A percentile compares a stretch with the other conserved stretches of the same genome.
Conservation (phyloP, 2,888 invertebrate species). For the Griposia aprilina region DNA sequence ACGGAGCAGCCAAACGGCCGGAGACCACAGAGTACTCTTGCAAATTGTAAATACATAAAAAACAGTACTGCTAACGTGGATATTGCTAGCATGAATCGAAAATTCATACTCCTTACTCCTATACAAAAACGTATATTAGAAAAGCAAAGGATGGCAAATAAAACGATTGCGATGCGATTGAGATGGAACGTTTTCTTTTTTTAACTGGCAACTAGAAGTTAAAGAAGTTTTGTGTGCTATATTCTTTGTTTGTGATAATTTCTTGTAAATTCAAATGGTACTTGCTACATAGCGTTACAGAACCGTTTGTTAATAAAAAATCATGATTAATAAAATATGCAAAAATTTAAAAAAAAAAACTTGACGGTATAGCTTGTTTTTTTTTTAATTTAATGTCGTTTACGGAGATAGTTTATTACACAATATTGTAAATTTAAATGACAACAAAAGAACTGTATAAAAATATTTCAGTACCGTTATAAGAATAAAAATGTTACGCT, state of each 20-base stretch:
- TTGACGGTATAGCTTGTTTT: not conserved
- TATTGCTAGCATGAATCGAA: not conserved
- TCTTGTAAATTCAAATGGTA: not conserved
- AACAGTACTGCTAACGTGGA: not conserved
- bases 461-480: not conserved
- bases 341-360: too few species aligned
- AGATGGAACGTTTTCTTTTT: constrained; percentile 6
- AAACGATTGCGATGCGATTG: not conserved
- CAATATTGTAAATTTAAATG: not conserved
- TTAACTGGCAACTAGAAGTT: constrained; percentile 11
- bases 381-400: not conserved
- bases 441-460: not conserved
- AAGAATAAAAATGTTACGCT: not conserved
- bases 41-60: not conserved
- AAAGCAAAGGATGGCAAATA: not conserved
- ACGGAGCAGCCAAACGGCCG: not conserved
- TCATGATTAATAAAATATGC: rapidly evolving
- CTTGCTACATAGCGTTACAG: rapidly evolving
- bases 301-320: rapidly evolving
- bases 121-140: not conserved
- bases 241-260: not conserved
- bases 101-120: not conserved
- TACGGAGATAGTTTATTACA: constrained; percentile 9
- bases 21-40: not conserved
- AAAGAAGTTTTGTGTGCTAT: rapidly evolving